These are phyloP conservation scores for Drosophila bipectinata DNA, from an alignment of 1,140 invertebrate species.

Conservation along the genomic window DNA sequence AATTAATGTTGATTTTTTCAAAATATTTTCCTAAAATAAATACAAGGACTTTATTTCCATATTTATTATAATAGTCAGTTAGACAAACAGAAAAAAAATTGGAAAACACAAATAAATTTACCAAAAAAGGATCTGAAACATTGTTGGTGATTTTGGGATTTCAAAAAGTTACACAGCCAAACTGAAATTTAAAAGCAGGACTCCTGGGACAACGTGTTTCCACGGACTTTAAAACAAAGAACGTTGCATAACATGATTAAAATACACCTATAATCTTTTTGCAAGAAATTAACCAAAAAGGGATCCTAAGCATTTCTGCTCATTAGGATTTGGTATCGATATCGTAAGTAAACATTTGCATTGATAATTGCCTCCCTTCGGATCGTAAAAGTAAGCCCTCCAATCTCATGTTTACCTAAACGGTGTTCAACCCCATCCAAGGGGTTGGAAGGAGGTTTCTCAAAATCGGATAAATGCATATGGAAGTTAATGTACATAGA, in stretches of 20 bases:
- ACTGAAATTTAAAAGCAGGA: no score
- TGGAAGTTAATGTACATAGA: constrained; percentile 19
- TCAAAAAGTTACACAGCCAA: no score
- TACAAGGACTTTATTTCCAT: neutral
- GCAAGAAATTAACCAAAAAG: neutral
- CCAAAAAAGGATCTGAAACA: no score
- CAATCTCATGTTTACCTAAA: constrained; percentile 44
- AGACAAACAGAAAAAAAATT: no score
- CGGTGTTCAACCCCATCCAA: constrained; percentile 35
- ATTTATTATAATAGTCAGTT: neutral
- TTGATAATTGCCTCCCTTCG: constrained; percentile 34
- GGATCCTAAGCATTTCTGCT: neutral
- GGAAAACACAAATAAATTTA: neutral
- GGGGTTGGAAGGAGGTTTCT: constrained; percentile 34
- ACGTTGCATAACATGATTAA: neutral
- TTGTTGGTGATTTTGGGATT: no score
- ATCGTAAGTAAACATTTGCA: constrained; percentile 41
- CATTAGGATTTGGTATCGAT: constrained; percentile 15
- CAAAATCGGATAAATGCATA: constrained; percentile 26
- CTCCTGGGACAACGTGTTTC: no score
- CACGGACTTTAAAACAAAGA: neutral
- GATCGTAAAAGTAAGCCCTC: constrained; percentile 15
- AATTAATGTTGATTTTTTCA: no score
- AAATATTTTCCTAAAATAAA: no score
- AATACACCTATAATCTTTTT: neutral